Base-by-base conservation (phyloP, 2,113 vertebrate species). In the Crocuta crocuta region DNA sequence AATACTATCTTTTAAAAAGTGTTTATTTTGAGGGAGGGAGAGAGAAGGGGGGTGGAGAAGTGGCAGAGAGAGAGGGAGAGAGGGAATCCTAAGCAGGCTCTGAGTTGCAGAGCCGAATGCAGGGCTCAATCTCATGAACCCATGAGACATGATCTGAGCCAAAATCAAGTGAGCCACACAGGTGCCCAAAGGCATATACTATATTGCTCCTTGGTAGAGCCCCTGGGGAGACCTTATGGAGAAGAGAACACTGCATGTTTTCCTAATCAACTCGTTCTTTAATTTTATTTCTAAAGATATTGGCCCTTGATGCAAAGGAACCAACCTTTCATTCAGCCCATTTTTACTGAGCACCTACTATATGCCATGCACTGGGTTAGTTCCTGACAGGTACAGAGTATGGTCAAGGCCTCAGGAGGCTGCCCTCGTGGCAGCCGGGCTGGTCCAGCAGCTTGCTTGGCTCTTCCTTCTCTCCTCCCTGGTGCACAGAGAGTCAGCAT, bases 291-390 rank as follows among this genome's bases (percentile, higher is more conserved):
- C 61, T 63, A 26, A 93, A 93, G 68, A 48, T 33, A 65, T 23
- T 19, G 66, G 58, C 73, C 26, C 31, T 48, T 61, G 48, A 76
- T 70, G 43, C 61, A 87, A 83, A 82, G 58, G 35, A 81, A 83
- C 12, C 84, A 90, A 80, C 6, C 28, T 90, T 96, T 94, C 73
- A 89, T 16, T 82, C 45, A 73, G 45, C 45, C 43, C 12, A 0
- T 68, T 91, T 97, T 97, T 78, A 97, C 19, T 85, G 55, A 97
- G 70, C 55, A 92, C 50, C n/a, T 89, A 50, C 70, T 87, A 68
- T 17, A 39, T 31, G 39, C 33, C 43, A 66, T 31, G 9, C 65
- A n/a, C 33, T 91, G 53, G 16, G 11, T 81, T 84, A 87, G 90
- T 35, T 24, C 7, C 55, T 48, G 31, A 26, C 19, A 89, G 61